These are phyloP conservation scores for Bembecia ichneumoniformis DNA, from an alignment of 2,888 invertebrate genomes.

Conservation along the genomic window DNA sequence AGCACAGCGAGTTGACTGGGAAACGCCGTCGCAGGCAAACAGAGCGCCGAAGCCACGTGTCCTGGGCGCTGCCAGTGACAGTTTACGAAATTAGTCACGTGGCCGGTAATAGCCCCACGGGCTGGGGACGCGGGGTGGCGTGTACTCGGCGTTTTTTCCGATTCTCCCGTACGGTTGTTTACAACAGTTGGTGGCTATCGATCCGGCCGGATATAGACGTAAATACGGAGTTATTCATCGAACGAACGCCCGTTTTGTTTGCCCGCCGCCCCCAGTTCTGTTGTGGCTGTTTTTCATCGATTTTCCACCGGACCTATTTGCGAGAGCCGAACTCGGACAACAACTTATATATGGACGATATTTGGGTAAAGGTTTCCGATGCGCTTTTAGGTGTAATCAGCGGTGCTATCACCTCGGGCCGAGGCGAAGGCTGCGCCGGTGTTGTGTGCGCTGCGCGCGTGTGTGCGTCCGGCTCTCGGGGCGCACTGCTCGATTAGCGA, in stretches of 20 bases:
- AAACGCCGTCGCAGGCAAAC: slow-evolving; percentile 4
- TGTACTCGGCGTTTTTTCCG: slow-evolving; percentile 48
- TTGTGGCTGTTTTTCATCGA: slow-evolving; percentile 57
- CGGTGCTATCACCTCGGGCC: slow-evolving; percentile 20
- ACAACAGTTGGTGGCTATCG: slow-evolving; percentile 69
- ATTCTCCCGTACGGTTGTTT: slow-evolving; percentile 51
- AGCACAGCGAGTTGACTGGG: slow-evolving; percentile 2
- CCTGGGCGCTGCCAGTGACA: slow-evolving; percentile 54
- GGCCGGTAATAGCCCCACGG: slow-evolving; percentile 59
- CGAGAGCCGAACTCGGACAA: slow-evolving; percentile 8
- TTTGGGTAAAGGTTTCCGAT: slow-evolving; percentile 42
- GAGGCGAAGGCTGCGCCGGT: slow-evolving; percentile 20
- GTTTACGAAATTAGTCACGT: slow-evolving; percentile 70
- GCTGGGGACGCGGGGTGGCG: slow-evolving; percentile 27
- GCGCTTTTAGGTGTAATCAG: slow-evolving; percentile 50
- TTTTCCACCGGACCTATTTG: slow-evolving; percentile 36
- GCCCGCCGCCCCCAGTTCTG: slow-evolving; percentile 37
- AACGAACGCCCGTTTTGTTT: slow-evolving; percentile 29
- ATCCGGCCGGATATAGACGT: slow-evolving; percentile 53
- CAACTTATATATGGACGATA: slow-evolving; percentile 30
- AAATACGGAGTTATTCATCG: slow-evolving; percentile 55
- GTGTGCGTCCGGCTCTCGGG: slow-evolving; percentile 50
- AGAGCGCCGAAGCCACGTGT: slow-evolving; percentile 37
- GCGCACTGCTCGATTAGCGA: slow-evolving; percentile 66
- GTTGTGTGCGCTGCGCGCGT: slow-evolving; percentile 27